These are phyloP conservation scores for Sylvilagus floridanus DNA, from an alignment of 2,797 vertebrate species.

Conservation along the genomic window DNA sequence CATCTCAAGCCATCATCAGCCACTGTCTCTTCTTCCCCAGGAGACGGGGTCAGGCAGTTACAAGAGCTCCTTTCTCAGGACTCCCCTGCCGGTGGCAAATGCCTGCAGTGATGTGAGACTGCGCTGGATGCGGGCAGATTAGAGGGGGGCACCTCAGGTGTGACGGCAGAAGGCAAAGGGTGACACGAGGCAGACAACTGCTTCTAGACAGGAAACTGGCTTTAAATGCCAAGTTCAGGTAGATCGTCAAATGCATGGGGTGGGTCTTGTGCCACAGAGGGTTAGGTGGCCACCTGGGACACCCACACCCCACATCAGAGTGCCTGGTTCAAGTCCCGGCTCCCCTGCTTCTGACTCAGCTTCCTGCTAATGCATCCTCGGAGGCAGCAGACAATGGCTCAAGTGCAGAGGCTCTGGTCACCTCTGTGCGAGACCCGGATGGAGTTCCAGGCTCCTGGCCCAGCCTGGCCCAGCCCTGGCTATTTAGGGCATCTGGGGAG, in stretches of 20 bases:
- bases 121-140: not conserved
- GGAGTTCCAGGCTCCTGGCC: too few species aligned
- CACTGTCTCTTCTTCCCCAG: not conserved
- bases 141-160: not conserved
- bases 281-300: too few species aligned
- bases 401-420: too few species aligned
- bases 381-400: too few species aligned
- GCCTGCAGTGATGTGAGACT: not conserved
- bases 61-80: not conserved
- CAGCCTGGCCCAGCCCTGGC: too few species aligned
- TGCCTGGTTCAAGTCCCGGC: too few species aligned
- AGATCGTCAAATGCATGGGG: not conserved
- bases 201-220: not conserved
- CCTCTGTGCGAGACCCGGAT: too few species aligned
- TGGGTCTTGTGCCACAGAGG: not conserved
- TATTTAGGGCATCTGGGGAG: too few species aligned
- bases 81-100: not conserved
- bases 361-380: too few species aligned
- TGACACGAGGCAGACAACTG: not conserved
- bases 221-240: not conserved
- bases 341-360: too few species aligned
- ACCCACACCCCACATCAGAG: too few species aligned
- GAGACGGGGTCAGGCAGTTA: not conserved
- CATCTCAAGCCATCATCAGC: not conserved
- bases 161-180: not conserved